Base-by-base conservation (phyloP, 2,113 vertebrate species). In the Triplophysa dalaica region DNA sequence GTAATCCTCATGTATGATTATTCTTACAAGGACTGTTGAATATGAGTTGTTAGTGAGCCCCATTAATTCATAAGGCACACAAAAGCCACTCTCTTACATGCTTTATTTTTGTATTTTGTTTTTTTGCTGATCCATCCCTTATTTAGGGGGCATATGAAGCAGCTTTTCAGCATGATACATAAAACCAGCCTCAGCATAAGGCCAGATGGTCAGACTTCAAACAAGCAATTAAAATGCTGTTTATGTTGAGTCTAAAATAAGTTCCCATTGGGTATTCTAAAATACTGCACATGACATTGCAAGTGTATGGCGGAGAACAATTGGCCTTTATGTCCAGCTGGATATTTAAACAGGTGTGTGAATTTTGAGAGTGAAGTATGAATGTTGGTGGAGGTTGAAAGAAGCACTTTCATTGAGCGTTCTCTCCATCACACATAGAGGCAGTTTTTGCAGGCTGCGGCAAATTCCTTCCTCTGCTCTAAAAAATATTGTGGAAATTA, bases 281-380 rank as follows among this genome's bases (percentile, higher is more conserved):
- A 84, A 83, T 58, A 43, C 45, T n/a, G 33, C 70, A 77, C 62
- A 79, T 70, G 70, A 68, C 78, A 60, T 33, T 29, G 78, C 56
- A 62, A 81, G 41, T 19, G 63, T 64, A 64, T 17, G 58, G 60
- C 1, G 45, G 63, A 43, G 74, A 81, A 83, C 83, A 87, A 79
- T 85, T 81, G 72, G 60, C 79, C 77, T 83, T 76, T 85, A 75
- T 80, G 68, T 33, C 69, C 60, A 19, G 48, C 21, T 52, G 64
- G 68, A 33, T 87, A 81, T 87, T 87, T 87, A 48, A 80, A 81
- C 85, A 87, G 85, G 83, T 87, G 85, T 77, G 83, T 83, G 83
- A 82, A 66, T 75, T 83, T 83, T 76, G 52, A 77, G 77, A 81
- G 79, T 78, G 85, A 84, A 79, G 83, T 81, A 83, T 75, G 72